Conservation (phyloP, 2,888 invertebrate species). For the Oithona nana region DNA sequence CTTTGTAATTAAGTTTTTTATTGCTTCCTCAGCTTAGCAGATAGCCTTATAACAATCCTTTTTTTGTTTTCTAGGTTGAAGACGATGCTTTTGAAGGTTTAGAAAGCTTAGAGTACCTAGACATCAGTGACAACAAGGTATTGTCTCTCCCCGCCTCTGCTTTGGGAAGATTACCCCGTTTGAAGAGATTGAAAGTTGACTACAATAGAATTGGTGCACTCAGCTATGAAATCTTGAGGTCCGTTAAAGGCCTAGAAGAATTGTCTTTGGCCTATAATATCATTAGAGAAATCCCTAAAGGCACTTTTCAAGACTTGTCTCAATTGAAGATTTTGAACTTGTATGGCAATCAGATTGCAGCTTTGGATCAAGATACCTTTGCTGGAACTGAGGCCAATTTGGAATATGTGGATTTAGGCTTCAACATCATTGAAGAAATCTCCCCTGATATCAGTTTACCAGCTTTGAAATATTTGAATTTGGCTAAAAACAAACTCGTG, state of each 20-base stretch:
- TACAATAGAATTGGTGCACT: slow-evolving; percentile 66
- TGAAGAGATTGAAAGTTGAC: slow-evolving; percentile 50
- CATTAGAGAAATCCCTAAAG: slow-evolving; percentile 54
- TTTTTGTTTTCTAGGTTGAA: slow-evolving; percentile 44
- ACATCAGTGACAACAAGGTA: slow-evolving; percentile 69
- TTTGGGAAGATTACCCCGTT: slow-evolving; percentile 51
- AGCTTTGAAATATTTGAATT: slow-evolving; percentile 21
- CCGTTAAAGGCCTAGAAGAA: slow-evolving; percentile 43
- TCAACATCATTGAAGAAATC: slow-evolving; percentile 21
- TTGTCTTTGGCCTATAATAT: slow-evolving; percentile 51
- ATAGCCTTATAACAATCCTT: background rate
- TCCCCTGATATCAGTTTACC: slow-evolving; percentile 21
- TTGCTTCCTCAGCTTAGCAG: too few relatives aligned
- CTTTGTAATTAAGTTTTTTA: too few relatives aligned
- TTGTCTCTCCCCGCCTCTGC: slow-evolving; percentile 64
- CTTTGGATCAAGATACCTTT: slow-evolving; percentile 50
- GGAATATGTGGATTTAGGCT: slow-evolving; percentile 56
- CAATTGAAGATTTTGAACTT: slow-evolving; percentile 55
- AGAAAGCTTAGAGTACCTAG: slow-evolving; percentile 49
- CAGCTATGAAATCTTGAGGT: slow-evolving; percentile 45
- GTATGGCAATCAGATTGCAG: slow-evolving; percentile 55
- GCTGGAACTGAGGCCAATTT: slow-evolving; percentile 53
- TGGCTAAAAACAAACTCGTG: slow-evolving; percentile 21
- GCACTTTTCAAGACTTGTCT: slow-evolving; percentile 51
- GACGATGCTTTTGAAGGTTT: slow-evolving; percentile 70